A percentile compares a stretch with the other conserved stretches of the same genome.
These are phyloP conservation scores for Crax fasciolata DNA, from an alignment of 2,797 vertebrate species.

Conservation along the genomic window DNA sequence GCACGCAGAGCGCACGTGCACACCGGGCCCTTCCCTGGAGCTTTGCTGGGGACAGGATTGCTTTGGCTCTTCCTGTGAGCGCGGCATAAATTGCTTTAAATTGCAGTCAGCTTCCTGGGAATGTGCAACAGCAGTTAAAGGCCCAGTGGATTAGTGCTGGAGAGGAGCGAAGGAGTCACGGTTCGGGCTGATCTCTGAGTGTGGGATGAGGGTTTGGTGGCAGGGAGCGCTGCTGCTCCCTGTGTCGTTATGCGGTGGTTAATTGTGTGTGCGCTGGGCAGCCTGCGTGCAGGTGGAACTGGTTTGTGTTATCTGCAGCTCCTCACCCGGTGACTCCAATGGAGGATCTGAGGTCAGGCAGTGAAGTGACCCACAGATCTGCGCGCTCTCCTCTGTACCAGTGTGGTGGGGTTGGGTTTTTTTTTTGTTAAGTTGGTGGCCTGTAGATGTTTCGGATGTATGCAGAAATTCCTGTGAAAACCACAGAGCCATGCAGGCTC, in stretches of 20 bases:
- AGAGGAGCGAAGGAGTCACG: background rate
- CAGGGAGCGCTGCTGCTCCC: background rate
- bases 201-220: background rate
- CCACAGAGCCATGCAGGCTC: background rate
- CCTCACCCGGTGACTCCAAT: too few relatives aligned
- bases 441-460: background rate
- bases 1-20: too few relatives aligned
- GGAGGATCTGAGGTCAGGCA: too few relatives aligned
- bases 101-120: background rate
- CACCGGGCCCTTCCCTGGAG: background rate
- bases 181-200: background rate
- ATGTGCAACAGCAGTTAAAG: background rate
- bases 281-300: background rate
- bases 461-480: background rate
- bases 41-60: background rate
- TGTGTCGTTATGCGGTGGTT: background rate
- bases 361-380: too few relatives aligned
- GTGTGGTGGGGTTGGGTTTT: too few relatives aligned
- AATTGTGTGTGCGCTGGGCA: background rate
- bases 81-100: background rate
- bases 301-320: too few relatives aligned
- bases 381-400: too few relatives aligned
- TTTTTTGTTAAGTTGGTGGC: background rate
- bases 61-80: background rate
- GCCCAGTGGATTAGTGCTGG: accelerated